phyloP scores from a whole-genome alignment of 1,140 invertebrate species.

The Drosophila nikananu region DNA sequence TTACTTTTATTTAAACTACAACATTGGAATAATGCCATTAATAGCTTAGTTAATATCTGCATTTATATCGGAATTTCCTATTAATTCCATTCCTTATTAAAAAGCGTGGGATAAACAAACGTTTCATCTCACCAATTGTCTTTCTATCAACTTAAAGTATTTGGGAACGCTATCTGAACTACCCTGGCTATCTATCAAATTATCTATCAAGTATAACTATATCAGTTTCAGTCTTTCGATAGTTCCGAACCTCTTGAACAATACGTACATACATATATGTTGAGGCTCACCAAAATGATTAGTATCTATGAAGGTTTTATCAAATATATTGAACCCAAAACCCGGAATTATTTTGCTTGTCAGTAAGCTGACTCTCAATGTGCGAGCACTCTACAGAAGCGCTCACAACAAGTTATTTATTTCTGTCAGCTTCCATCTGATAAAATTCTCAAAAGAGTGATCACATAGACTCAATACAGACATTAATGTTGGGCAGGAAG shows the following conservation, averaged over 20 bases:
- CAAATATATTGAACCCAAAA: not conserved
- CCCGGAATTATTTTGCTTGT: not conserved
- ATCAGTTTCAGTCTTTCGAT: not conserved
- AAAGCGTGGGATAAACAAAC: too few relatives aligned
- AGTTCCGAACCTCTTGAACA: not conserved
- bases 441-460: not conserved
- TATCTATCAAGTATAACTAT: not conserved
- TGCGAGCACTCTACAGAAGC: not conserved
- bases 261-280: not conserved
- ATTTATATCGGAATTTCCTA: too few relatives aligned
- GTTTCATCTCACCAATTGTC: not conserved
- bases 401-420: not conserved
- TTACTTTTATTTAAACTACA: too few relatives aligned
- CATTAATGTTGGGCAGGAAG: slow-evolving; percentile 47
- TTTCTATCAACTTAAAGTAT: not conserved
- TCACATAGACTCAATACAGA: slow-evolving; percentile 40
- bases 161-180: not conserved
- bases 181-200: not conserved
- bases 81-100: too few relatives aligned
- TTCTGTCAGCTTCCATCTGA: not conserved
- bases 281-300: not conserved
- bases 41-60: too few relatives aligned
- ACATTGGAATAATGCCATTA: too few relatives aligned
- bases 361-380: not conserved
- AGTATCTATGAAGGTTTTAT: not conserved